phyloP scores from a whole-genome alignment of 2,113 vertebrate genomes.

The Acrocephalus arundinaceus region DNA sequence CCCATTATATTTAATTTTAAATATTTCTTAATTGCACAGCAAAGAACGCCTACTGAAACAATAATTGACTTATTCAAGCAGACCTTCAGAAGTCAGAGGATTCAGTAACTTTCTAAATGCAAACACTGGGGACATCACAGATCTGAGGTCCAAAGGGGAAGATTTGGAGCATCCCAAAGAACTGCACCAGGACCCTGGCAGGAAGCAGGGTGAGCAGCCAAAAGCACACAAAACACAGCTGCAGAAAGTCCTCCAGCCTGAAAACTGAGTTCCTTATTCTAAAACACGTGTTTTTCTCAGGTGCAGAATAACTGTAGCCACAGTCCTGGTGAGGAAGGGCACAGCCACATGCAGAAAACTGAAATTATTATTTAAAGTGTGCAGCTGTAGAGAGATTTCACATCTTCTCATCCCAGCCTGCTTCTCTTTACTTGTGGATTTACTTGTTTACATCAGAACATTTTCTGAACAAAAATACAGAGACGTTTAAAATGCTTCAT shows the following conservation, averaged over 20 bases:
- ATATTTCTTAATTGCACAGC: background rate
- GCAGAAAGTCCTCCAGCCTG: background rate
- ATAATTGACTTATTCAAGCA: background rate
- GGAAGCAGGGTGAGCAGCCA: background rate
- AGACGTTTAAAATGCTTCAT: background rate
- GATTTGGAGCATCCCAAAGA: background rate
- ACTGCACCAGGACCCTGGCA: background rate
- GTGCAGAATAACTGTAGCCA: background rate
- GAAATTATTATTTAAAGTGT: background rate
- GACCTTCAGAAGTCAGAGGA: background rate
- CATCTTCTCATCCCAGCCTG: background rate
- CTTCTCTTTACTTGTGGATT: background rate
- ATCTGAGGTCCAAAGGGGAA: background rate
- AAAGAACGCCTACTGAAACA: background rate
- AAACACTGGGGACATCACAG: accelerated
- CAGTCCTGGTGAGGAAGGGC: background rate
- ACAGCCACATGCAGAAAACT: background rate
- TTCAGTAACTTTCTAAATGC: background rate
- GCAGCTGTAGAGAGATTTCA: background rate
- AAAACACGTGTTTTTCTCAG: background rate
- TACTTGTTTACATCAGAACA: background rate
- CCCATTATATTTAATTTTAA: background rate
- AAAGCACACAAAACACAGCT: background rate
- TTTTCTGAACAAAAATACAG: background rate
- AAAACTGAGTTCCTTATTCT: background rate